A percentile compares a stretch with the other conserved stretches of the same genome.
Evolutionary conservation across 2,113 vertebrate species (phyloP).

Genomic region (Grantiella picta): DNA sequence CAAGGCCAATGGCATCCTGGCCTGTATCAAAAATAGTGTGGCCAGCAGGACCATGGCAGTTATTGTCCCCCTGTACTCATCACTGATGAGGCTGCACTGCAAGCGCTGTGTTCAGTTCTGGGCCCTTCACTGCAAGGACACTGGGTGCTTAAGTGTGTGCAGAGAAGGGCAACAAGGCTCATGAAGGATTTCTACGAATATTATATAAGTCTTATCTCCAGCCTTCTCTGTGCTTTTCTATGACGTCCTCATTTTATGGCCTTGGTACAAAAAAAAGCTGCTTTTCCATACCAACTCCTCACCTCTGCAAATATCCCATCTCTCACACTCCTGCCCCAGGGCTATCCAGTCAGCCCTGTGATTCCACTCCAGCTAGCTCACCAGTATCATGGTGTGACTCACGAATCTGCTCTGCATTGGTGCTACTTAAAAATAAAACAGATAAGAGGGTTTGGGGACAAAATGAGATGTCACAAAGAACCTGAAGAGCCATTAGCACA

Average conservation of each 20-base stretch:
- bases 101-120: neutral
- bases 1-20: neutral
- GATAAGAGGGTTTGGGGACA: neutral
- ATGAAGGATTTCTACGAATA: neutral
- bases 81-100: neutral
- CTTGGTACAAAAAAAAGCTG: neutral
- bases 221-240: neutral
- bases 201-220: neutral
- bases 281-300: neutral
- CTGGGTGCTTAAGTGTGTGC: too few species aligned
- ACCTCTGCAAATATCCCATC: neutral
- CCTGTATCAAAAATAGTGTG: accelerated
- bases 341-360: neutral
- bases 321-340: neutral
- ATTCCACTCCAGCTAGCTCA: neutral
- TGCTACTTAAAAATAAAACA: neutral
- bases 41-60: neutral
- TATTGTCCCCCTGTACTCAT: neutral
- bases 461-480: neutral
- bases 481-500: neutral
- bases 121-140: neutral
- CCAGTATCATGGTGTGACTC: neutral
- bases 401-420: neutral
- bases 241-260: neutral
- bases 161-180: neutral